Percentiles rank a stretch among this genome's conserved stretches.
These are phyloP conservation scores for Schizopygopsis malacanthus DNA, from an alignment of 2,797 vertebrate genomes.

Conservation along the genomic window DNA sequence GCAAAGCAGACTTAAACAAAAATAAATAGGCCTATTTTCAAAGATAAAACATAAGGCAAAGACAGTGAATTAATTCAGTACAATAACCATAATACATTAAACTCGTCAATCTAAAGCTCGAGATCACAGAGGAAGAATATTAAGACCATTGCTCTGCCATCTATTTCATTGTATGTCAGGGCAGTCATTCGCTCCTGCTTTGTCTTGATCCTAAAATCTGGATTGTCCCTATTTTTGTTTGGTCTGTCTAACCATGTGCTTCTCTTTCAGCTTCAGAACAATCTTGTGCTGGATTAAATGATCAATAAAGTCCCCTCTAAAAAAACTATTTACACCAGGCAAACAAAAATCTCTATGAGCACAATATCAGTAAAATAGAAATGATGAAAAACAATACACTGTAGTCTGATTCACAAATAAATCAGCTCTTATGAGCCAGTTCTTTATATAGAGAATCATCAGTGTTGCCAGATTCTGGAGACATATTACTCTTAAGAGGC, in stretches of 20 bases:
- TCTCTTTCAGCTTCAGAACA: not conserved
- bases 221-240: not conserved
- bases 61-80: not conserved
- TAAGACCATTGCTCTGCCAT: not conserved
- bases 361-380: not conserved
- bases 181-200: constrained; percentile 1
- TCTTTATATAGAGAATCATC: not conserved
- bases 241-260: not conserved
- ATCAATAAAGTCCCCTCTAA: not conserved
- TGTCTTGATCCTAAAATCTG: not conserved
- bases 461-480: not conserved
- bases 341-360: not conserved
- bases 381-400: not conserved
- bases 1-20: not conserved
- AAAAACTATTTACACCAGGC: not conserved
- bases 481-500: not conserved
- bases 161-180: not conserved
- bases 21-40: not conserved
- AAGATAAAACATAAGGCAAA: not conserved
- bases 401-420: not conserved
- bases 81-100: not conserved
- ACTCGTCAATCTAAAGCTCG: not conserved
- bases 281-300: not conserved
- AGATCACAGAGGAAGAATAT: not conserved
- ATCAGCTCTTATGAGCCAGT: not conserved